These are phyloP conservation scores for Suncus etruscus DNA, from an alignment of 2,113 vertebrate species.

Conservation along the genomic window DNA sequence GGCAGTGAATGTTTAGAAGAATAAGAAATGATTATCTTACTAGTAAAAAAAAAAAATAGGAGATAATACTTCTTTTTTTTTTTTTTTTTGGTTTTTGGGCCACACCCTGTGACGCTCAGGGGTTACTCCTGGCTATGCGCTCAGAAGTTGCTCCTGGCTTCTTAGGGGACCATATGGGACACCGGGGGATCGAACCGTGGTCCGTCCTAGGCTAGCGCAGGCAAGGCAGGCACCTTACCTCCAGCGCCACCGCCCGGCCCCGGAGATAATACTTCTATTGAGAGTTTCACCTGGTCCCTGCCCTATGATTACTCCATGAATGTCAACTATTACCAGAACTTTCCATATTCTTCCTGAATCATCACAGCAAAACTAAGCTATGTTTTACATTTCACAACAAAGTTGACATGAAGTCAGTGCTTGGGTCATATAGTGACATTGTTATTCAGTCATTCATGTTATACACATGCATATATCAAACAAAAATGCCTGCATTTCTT, in stretches of 20 bases:
- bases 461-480: background rate
- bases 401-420: fast-evolving
- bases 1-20: background rate
- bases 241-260: too few relatives aligned
- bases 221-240: too few relatives aligned
- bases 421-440: fast-evolving
- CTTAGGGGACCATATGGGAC: too few relatives aligned
- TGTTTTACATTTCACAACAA: fast-evolving
- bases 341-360: background rate
- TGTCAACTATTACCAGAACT: fast-evolving
- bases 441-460: too few relatives aligned
- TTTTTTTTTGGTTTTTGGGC: too few relatives aligned
- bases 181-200: too few relatives aligned
- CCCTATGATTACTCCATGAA: fast-evolving
- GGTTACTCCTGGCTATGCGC: too few relatives aligned
- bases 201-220: too few relatives aligned
- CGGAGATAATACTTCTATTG: fast-evolving
- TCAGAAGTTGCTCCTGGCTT: too few relatives aligned
- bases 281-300: fast-evolving
- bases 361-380: background rate
- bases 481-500: too few relatives aligned
- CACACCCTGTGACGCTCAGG: too few relatives aligned
- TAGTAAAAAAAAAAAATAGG: background rate
- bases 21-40: background rate
- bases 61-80: fast-evolving